Conservation (phyloP, 2,888 invertebrate genomes). For the Luffia ferchaultella region DNA sequence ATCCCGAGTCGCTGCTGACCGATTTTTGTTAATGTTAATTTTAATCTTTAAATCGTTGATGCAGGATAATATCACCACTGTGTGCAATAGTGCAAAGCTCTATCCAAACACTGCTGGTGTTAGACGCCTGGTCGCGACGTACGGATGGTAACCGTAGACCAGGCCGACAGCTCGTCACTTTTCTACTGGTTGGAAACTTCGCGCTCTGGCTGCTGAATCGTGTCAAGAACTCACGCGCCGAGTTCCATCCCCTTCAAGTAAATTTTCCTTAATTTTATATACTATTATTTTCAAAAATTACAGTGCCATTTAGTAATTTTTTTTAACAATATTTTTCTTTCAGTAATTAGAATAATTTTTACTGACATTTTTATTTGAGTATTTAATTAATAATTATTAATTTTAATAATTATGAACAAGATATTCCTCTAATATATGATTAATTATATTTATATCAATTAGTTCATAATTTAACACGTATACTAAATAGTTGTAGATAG, state of each 20-base stretch:
- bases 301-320: slow-evolving; percentile 1
- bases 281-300: neutral
- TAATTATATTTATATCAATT: too few relatives aligned
- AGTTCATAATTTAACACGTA: too few relatives aligned
- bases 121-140: slow-evolving; percentile 66
- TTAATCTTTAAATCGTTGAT: too few relatives aligned
- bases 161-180: slow-evolving; percentile 74
- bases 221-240: slow-evolving; percentile 71
- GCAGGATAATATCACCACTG: slow-evolving; percentile 50
- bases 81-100: slow-evolving; percentile 71
- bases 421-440: too few relatives aligned
- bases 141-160: slow-evolving; percentile 63
- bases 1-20: too few relatives aligned
- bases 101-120: slow-evolving; percentile 68
- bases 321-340: slow-evolving; percentile 7
- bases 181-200: slow-evolving; percentile 70
- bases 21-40: too few relatives aligned
- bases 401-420: too few relatives aligned
- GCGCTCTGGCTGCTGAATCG: slow-evolving; percentile 76
- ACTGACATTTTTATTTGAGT: too few relatives aligned
- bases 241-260: slow-evolving; percentile 72
- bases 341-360: neutral
- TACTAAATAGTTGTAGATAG: too few relatives aligned
- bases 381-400: too few relatives aligned
- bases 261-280: slow-evolving; percentile 3